Evolutionary conservation across 2,797 vertebrate species (phyloP).

Genomic region (Labroides dimidiatus): DNA sequence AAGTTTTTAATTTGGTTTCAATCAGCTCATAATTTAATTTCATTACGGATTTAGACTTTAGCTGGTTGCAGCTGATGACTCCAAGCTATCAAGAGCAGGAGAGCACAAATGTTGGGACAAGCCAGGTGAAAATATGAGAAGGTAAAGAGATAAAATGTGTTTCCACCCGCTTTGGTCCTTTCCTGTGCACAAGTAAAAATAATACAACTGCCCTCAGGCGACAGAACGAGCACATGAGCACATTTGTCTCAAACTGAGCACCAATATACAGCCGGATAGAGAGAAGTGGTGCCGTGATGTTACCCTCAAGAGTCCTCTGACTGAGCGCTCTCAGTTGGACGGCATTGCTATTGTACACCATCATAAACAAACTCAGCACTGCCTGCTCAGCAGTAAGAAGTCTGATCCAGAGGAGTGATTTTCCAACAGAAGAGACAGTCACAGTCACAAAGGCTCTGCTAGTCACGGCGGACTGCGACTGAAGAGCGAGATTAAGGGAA

Average conservation of each 20-base stretch:
- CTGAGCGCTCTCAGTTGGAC: constrained; percentile 51
- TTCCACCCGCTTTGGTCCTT: constrained; percentile 28
- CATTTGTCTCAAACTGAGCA: constrained; percentile 61
- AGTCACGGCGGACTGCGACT: constrained; percentile 13
- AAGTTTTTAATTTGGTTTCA: constrained; percentile 49
- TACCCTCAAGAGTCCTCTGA: constrained; percentile 60
- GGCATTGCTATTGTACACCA: constrained; percentile 27
- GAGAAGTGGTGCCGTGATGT: constrained; percentile 48
- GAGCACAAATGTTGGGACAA: constrained; percentile 1
- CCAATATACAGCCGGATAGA: constrained; percentile 53
- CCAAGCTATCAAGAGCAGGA: constrained; percentile 12
- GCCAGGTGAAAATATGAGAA: constrained; percentile 43
- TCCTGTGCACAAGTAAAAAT: constrained; percentile 47
- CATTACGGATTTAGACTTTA: constrained; percentile 37
- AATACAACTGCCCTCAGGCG: constrained; percentile 61
- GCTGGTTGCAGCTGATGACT: constrained; percentile 22
- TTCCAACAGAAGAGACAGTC: constrained; percentile 3
- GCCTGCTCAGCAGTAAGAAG: constrained; percentile 38
- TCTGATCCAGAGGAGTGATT: constrained; percentile 23
- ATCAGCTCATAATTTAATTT: constrained; percentile 44
- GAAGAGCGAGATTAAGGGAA: neutral
- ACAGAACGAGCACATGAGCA: constrained; percentile 69
- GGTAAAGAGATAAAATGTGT: constrained; percentile 49
- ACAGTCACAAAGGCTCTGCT: constrained; percentile 9
- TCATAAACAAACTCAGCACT: constrained; percentile 45